These are phyloP conservation scores for Gephyroberyx darwinii DNA, from an alignment of 2,797 vertebrate species.

Conservation along the genomic window DNA sequence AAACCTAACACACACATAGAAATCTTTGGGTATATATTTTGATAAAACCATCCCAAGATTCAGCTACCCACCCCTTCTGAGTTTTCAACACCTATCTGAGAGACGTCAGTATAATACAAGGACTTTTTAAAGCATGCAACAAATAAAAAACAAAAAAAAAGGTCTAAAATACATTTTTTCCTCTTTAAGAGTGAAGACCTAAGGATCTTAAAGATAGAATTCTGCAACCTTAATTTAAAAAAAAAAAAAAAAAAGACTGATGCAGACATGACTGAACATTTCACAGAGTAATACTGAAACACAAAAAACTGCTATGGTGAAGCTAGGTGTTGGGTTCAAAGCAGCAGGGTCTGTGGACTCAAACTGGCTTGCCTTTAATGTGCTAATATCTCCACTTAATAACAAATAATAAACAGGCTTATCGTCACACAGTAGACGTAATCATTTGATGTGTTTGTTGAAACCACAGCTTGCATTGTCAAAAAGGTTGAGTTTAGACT, in stretches of 20 bases:
- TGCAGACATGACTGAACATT: conserved; percentile 69
- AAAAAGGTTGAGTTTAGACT: conserved; percentile 35
- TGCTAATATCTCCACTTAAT: conserved; percentile 47
- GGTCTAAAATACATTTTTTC: conserved; percentile 78
- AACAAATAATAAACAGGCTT: conserved; percentile 30
- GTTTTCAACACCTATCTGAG: conserved; percentile 75
- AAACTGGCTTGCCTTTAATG: conserved; percentile 45
- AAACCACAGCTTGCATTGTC: conserved; percentile 36
- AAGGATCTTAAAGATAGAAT: conserved; percentile 84
- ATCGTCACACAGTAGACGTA: conserved; percentile 15
- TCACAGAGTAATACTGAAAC: conserved; percentile 79
- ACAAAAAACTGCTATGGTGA: conserved; percentile 48
- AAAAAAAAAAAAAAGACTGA: conserved; percentile 46
- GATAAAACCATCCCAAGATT: conserved; percentile 71
- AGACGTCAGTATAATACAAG: conserved; percentile 74
- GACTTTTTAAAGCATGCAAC: conserved; percentile 81
- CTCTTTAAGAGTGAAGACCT: conserved; percentile 91
- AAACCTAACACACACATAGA: conserved; percentile 82
- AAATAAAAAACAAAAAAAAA: conserved; percentile 72
- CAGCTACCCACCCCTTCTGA: conserved; percentile 66
- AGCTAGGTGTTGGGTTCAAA: conserved; percentile 57
- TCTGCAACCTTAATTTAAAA: conserved; percentile 70
- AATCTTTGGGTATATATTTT: conserved; percentile 77
- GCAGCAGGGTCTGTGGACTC: conserved; percentile 60
- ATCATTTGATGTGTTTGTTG: conserved; percentile 35